Evolutionary conservation across 2,113 vertebrate species (phyloP).

Genomic region (Salvelinus alpinus): DNA sequence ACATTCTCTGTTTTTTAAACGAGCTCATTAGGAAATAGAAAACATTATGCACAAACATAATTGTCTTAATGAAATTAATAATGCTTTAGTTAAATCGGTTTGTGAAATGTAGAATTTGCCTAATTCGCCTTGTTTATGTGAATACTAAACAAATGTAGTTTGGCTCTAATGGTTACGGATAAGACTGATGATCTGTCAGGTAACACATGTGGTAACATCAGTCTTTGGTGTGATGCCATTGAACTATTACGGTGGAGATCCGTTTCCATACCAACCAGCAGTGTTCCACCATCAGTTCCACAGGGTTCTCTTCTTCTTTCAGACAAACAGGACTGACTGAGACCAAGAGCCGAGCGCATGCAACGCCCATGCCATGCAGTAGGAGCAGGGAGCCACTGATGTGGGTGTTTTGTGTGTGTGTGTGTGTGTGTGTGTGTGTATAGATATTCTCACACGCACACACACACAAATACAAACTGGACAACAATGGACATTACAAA

Average conservation of each 20-base stretch:
- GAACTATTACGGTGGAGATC: conserved; percentile 9
- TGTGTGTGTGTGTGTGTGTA: conserved; percentile 20
- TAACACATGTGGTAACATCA: conserved; percentile 21
- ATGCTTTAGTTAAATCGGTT: background rate
- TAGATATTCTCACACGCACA: conserved; percentile 11
- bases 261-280: conserved; percentile 75
- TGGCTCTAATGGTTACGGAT: conserved; percentile 28
- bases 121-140: conserved; percentile 9
- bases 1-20: background rate
- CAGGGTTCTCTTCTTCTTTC: conserved; percentile 59
- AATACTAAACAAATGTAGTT: conserved; percentile 12
- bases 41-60: conserved; percentile 19
- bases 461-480: conserved; percentile 34
- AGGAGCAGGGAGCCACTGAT: conserved; percentile 31
- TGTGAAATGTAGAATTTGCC: conserved; percentile 7
- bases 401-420: conserved; percentile 23
- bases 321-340: conserved; percentile 65
- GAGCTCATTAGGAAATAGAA: background rate
- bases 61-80: background rate
- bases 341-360: conserved; percentile 66
- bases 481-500: conserved; percentile 4
- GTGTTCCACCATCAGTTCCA: conserved; percentile 66
- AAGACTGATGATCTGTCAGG: conserved; percentile 7
- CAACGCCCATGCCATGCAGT: conserved; percentile 56
- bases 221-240: conserved; percentile 38